Evolutionary conservation across 2,797 vertebrate genomes (phyloP), one percentile per base, ranked within the genome.

Genomic region (Molossus molossus): DNA sequence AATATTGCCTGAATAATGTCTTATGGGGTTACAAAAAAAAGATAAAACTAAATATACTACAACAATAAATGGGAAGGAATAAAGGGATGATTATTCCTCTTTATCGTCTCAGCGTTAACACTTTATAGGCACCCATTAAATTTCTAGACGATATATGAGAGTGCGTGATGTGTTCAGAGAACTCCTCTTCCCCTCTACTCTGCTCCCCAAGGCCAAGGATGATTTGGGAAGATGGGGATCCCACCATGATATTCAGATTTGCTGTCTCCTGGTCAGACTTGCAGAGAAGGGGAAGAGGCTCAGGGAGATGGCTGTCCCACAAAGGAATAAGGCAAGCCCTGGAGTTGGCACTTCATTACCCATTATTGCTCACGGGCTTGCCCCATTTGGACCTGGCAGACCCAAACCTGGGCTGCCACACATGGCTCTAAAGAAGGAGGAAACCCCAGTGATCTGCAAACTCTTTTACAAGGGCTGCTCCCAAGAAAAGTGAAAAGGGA

Each of bases 401-500:
- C 29, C 58, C 60, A 64, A 40, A 23, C n/a, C 29, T 50, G 12
- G n/a, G 45, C 81, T 90, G 45, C 29, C 29, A 75, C 3, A 13
- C 13, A 3, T 62, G 67, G 25, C n/a, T 73, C 83, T 58, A 79
- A 70, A 70, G 21, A 8, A 86, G 33, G 65, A 92, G 18, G 65
- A 58, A 83, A 83, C 67, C 50, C 50, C 76, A 72, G 20, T 65
- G 33, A 87, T 50, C 37, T 65, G 18, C 55, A 64, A 15, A 13
- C n/a, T 90, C 1, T 87, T 94, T 76, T 10, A 48, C 10, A 81
- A 92, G 20, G 40, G 29, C 9, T 84, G 27, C 23, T 75, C 65
- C 48, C 72, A 64, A 27, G 89, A 90, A 94, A 90, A 92, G 9
- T 80, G 65, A 79, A 94, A 87, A 70, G 29, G n/a, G 29, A 6